A percentile compares a stretch with the other conserved stretches of the same genome.
Conservation (phyloP, 2,888 invertebrate species). For the Drosophila glabriapex region DNA sequence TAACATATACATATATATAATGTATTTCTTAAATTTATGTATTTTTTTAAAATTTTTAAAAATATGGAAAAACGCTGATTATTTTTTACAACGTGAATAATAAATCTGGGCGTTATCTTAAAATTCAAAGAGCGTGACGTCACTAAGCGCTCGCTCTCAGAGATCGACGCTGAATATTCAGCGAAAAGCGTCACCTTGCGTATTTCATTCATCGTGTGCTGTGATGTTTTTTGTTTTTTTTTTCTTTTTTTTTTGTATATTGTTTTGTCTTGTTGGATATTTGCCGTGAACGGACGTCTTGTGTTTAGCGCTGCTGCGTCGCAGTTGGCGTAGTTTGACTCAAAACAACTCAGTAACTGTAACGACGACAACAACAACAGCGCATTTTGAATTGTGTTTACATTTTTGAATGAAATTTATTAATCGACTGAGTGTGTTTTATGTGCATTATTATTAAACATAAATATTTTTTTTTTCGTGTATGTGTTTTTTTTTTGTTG, state of each 20-base stretch:
- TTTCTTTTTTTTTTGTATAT: conserved; percentile 31
- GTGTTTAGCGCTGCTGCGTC: conserved; percentile 68
- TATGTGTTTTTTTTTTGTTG: conserved; percentile 17
- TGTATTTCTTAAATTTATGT: not conserved
- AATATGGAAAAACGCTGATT: too few relatives aligned
- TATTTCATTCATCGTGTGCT: conserved; percentile 28
- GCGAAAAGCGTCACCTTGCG: conserved; percentile 22
- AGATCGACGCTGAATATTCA: conserved; percentile 1
- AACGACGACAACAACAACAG: conserved; percentile 43
- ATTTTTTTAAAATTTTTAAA: not conserved
- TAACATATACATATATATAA: not conserved
- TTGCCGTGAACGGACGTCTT: conserved; percentile 70
- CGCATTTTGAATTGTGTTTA: conserved; percentile 58
- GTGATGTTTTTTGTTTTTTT: conserved; percentile 49
- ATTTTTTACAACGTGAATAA: not conserved
- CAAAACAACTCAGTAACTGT: conserved; percentile 51
- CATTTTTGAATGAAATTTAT: conserved; percentile 46
- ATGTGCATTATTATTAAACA: conserved; percentile 2
- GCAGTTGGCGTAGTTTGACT: conserved; percentile 70
- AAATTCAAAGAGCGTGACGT: conserved; percentile 19
- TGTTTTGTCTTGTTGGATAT: conserved; percentile 63
- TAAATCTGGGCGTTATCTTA: too few relatives aligned
- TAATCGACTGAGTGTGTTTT: conserved; percentile 36
- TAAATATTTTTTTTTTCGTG: conserved; percentile 28
- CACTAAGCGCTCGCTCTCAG: conserved; percentile 15